Conservation (phyloP, 2,113 vertebrate genomes). For the Vombatus ursinus region DNA sequence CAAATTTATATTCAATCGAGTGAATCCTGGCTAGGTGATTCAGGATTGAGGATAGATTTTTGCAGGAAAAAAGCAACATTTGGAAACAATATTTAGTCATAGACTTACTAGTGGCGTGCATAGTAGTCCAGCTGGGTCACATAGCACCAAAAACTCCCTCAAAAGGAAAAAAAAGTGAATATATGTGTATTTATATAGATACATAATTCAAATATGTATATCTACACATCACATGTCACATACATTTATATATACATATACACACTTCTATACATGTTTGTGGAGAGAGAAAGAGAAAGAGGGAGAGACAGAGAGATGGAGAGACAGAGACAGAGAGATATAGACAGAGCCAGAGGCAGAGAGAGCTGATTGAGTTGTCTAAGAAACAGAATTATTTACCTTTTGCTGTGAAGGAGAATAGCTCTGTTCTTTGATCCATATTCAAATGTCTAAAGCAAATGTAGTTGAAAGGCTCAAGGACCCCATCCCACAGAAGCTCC, state of each 20-base stretch:
- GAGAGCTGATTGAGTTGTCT: too few relatives aligned
- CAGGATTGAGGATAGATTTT: not conserved
- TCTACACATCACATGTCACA: too few relatives aligned
- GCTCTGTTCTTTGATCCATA: not conserved
- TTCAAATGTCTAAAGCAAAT: not conserved
- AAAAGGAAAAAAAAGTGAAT: too few relatives aligned
- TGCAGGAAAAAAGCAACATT: conserved; percentile 10
- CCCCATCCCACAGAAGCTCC: not conserved
- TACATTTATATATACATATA: too few relatives aligned
- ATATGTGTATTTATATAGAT: too few relatives aligned
- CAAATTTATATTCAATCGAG: not conserved
- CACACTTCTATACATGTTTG: too few relatives aligned
- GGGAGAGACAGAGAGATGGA: too few relatives aligned
- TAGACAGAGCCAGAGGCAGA: too few relatives aligned
- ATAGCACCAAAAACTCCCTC: too few relatives aligned
- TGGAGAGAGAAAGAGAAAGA: too few relatives aligned
- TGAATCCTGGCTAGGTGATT: conserved; percentile 13
- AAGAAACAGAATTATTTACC: not conserved
- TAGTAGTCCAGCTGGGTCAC: not conserved
- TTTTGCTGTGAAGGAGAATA: not conserved
- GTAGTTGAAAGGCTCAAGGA: not conserved
- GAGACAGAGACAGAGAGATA: too few relatives aligned
- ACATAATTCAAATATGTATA: too few relatives aligned
- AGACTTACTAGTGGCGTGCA: not conserved
- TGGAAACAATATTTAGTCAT: conserved; percentile 13